Evolutionary conservation across 1,140 invertebrate species (phyloP).

Genomic region (Aphelinus atriplicis): DNA sequence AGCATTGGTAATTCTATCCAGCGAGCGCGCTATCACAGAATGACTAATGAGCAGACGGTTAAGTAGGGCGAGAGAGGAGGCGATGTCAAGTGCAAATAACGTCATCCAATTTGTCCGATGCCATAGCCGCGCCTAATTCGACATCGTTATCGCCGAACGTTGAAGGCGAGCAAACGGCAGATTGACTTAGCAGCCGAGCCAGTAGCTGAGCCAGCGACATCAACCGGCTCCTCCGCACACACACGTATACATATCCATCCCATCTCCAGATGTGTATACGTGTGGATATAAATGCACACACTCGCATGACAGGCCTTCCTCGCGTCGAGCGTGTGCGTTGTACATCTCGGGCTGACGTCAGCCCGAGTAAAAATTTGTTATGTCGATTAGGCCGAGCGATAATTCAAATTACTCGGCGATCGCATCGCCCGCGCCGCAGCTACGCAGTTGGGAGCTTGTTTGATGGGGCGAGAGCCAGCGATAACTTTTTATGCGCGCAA

Average conservation of each 20-base stretch:
- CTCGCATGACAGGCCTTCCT: conserved; percentile 14
- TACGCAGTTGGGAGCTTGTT: too few relatives aligned
- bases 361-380: conserved; percentile 7
- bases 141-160: conserved; percentile 5
- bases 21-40: too few relatives aligned
- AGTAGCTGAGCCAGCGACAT: neutral
- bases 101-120: too few relatives aligned
- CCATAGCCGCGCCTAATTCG: neutral
- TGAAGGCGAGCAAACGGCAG: neutral
- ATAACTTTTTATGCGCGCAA: too few relatives aligned
- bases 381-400: conserved; percentile 39
- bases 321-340: neutral
- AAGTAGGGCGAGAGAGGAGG: conserved; percentile 29
- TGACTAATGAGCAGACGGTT: too few relatives aligned
- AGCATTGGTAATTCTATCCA: too few relatives aligned
- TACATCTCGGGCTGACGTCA: conserved; percentile 12
- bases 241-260: too few relatives aligned
- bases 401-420: conserved; percentile 35
- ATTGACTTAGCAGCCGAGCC: neutral
- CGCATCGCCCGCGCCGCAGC: neutral
- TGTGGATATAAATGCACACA: neutral
- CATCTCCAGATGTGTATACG: neutral
- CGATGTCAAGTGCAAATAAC: conserved; percentile 8
- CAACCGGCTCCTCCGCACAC: too few relatives aligned
- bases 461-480: too few relatives aligned